Percentiles rank a stretch among this genome's conserved stretches.
Conservation (phyloP, 1,140 invertebrate genomes). For the Solenopsis invicta region DNA sequence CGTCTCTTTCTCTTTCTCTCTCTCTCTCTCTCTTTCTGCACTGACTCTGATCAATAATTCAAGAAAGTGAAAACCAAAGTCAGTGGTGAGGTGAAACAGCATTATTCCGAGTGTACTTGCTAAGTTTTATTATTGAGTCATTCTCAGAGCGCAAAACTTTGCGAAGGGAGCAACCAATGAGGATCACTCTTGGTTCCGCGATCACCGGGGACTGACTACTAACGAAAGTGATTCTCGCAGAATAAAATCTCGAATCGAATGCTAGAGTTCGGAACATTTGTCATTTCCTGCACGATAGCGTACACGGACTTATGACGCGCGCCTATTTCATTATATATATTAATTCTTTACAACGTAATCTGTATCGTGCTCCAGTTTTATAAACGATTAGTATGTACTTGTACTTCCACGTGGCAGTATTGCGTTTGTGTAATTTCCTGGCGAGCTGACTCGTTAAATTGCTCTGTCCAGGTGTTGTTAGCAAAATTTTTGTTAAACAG, state of each 20-base stretch:
- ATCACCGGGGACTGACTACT: neutral
- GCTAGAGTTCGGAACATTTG: neutral
- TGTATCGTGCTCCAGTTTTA: constrained; percentile 1
- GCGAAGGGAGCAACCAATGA: neutral
- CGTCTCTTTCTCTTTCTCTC: no score
- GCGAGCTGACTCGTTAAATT: neutral
- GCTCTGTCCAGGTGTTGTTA: neutral
- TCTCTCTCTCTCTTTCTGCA: neutral
- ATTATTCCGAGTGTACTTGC: neutral
- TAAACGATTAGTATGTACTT: neutral
- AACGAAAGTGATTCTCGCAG: neutral
- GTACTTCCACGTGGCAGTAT: neutral
- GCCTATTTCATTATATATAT: neutral
- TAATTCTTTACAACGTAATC: constrained; percentile 25
- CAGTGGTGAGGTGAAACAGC: neutral
- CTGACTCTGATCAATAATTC: constrained; percentile 10
- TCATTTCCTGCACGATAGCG: neutral
- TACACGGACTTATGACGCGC: neutral
- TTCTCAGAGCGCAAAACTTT: constrained; percentile 32
- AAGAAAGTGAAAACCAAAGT: constrained; percentile 33
- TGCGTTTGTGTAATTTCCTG: neutral
- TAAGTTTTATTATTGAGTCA: constrained; percentile 56
- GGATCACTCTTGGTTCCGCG: neutral
- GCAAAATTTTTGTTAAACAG: neutral
- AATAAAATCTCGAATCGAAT: constrained; percentile 7